Base-by-base conservation (phyloP, 2,113 vertebrate species). In the Uropsilus gracilis region DNA sequence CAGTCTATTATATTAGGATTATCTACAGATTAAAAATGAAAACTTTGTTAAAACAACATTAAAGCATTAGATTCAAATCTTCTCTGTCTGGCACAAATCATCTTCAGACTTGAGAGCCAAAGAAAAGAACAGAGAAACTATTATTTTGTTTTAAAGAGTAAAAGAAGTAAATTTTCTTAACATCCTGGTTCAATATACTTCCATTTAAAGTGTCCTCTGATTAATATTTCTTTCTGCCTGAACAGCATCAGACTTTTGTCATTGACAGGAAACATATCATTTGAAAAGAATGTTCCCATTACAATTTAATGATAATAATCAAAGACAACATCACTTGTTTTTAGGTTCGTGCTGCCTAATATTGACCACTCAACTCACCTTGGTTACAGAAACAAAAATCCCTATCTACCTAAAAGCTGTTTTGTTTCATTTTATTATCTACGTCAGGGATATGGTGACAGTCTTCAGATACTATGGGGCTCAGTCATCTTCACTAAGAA, bases 21-120 rank as follows among this genome's bases (percentile, higher is more conserved):
- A 94, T 50, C 91, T 89, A 81, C 20, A 73, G 94, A 94, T 95
- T 95, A 96, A 96, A 95, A 91, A 81, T 13, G 91, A 72, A 96
- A 66, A 84, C 84, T 32, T 16, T 89, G 37, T 73, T 98, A 94
- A 95, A 88, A 96, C 42, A 95, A 30, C 37, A 94, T 64, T 96
- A 95, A 94, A 86, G 17, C n/a, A 32, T 88, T 87, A 96, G 87
- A 94, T 92, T 90, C 39, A 59, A 14, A 85, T 48, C 8, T 89
- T n/a, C 13, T 48, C 17, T 17, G 84, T 73, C 39, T 82, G 86
- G 24, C 14, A 95, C 8, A 95, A 92, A 94, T 72, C 93, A 26
- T 48, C 86, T 84, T 91, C 63, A 48, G 77, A 46, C 44, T 82
- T 50, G 48, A 97, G 55, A 78, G 48, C 42, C 30, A 94, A 91